Conservation (phyloP, 2,797 vertebrate species). For the Acrossocheilus fasciatus region DNA sequence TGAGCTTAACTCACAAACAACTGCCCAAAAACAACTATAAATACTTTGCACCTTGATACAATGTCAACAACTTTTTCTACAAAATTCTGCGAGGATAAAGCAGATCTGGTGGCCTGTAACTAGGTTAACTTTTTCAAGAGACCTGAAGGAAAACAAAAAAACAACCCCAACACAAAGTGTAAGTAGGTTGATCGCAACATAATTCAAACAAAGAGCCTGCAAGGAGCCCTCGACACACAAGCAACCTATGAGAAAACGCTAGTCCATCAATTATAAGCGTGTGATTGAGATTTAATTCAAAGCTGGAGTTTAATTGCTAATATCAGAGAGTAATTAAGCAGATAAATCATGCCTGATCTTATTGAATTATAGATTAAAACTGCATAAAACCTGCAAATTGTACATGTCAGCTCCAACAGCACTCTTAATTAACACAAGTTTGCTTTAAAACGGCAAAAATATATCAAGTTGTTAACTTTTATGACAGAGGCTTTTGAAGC, state of each 20-base stretch:
- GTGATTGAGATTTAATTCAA: constrained; percentile 85
- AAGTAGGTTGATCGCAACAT: constrained; percentile 29
- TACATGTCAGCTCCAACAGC: constrained; percentile 88
- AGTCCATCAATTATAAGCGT: constrained; percentile 83
- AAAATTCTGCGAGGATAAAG: neutral
- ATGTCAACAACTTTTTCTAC: neutral
- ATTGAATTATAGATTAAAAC: constrained; percentile 85
- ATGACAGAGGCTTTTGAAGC: constrained; percentile 15
- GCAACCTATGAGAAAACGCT: constrained; percentile 73
- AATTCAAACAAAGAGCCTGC: constrained; percentile 44
- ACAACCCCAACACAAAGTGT: constrained; percentile 15
- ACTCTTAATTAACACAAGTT: constrained; percentile 78
- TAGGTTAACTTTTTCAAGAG: constrained; percentile 18
- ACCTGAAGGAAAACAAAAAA: neutral
- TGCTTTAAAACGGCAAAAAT: constrained; percentile 65
- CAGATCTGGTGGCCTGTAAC: neutral
- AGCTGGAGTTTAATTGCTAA: constrained; percentile 85
- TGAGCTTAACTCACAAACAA: neutral
- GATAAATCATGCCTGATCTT: constrained; percentile 86
- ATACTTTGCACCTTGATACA: neutral
- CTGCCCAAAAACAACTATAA: neutral
- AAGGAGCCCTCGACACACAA: constrained; percentile 61
- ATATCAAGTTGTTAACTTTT: constrained; percentile 67
- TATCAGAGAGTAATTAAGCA: constrained; percentile 84
- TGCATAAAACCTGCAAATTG: constrained; percentile 80